Conservation (phyloP, 2,888 invertebrate genomes). For the Pseudanteris insignis region DNA sequence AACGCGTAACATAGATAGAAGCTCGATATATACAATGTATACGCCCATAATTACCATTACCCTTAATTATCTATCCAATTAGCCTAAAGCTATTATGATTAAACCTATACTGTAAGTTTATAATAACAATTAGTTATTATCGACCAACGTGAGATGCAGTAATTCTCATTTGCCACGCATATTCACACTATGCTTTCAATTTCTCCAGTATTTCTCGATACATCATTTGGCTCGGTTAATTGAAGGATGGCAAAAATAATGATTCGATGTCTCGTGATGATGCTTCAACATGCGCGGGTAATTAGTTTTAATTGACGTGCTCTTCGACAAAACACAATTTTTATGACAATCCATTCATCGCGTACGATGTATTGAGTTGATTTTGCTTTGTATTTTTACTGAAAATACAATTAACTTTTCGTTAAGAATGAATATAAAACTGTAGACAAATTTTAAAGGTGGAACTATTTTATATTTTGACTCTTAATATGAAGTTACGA, state of each 20-base stretch:
- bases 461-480: too few relatives aligned
- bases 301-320: too few relatives aligned
- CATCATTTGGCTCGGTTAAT: conserved; percentile 19
- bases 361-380: neutral
- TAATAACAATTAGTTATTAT: conserved; percentile 66
- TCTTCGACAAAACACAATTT: too few relatives aligned
- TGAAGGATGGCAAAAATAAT: conserved; percentile 17
- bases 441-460: too few relatives aligned
- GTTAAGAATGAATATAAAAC: too few relatives aligned
- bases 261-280: conserved; percentile 19
- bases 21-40: conserved; percentile 54
- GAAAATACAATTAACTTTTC: neutral
- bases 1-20: conserved; percentile 54
- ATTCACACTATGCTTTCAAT: conserved; percentile 45
- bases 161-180: conserved; percentile 57
- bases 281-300: conserved; percentile 1
- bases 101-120: conserved; percentile 66
- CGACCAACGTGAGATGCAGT: conserved; percentile 58
- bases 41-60: conserved; percentile 65
- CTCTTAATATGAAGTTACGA: too few relatives aligned
- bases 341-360: neutral
- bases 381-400: too few relatives aligned
- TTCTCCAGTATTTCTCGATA: conserved; percentile 27
- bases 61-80: conserved; percentile 67
- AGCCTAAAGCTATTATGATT: conserved; percentile 66